These are phyloP conservation scores for Sander lucioperca DNA, from an alignment of 2,113 vertebrate genomes.

Conservation along the genomic window DNA sequence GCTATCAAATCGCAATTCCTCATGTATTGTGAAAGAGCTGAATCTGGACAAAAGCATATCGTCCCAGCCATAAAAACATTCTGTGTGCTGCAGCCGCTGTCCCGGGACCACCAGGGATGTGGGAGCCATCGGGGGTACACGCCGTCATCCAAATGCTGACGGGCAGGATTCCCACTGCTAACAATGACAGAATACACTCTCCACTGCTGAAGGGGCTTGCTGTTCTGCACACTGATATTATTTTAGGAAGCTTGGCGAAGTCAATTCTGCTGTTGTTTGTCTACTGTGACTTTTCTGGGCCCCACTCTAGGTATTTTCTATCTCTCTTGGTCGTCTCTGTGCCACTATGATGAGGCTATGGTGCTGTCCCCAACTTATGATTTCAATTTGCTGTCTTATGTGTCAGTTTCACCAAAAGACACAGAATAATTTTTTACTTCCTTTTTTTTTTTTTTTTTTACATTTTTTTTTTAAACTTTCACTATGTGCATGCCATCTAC, in stretches of 20 bases:
- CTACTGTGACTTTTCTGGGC: slow-evolving; percentile 20
- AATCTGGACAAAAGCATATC: too few species aligned
- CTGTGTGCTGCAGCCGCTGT: not conserved
- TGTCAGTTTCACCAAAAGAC: not conserved
- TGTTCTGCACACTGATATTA: slow-evolving; percentile 20
- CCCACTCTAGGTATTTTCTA: not conserved
- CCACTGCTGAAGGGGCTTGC: slow-evolving; percentile 4
- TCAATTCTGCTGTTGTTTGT: slow-evolving; percentile 26
- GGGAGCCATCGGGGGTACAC: slow-evolving; percentile 12
- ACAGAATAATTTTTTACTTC: too few species aligned
- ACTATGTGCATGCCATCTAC: not conserved
- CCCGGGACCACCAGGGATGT: slow-evolving; percentile 34
- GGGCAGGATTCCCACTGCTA: slow-evolving; percentile 37
- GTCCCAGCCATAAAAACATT: not conserved
- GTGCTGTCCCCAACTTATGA: not conserved
- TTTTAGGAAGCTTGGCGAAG: slow-evolving; percentile 9
- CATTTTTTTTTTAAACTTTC: not conserved
- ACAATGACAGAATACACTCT: slow-evolving; percentile 54
- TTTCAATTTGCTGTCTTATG: not conserved
- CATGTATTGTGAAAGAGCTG: too few species aligned
- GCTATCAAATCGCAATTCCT: too few species aligned
- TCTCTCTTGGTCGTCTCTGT: not conserved
- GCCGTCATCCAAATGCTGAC: slow-evolving; percentile 20
- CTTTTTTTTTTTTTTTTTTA: too few species aligned
- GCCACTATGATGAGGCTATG: not conserved